Conservation (phyloP, 2,888 invertebrate genomes). For the Aphodius sticticus region DNA sequence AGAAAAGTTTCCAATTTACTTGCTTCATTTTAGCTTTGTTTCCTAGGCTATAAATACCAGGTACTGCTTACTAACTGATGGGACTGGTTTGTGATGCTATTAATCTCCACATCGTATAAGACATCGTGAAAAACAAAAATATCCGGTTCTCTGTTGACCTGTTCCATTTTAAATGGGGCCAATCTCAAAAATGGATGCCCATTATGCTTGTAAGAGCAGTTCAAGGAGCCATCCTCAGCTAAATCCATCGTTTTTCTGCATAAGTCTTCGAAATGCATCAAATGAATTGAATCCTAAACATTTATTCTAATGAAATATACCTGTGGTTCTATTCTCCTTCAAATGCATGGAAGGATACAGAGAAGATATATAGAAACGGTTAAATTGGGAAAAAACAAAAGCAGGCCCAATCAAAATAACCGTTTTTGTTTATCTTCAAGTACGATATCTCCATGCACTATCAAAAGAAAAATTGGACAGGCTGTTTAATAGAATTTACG, state of each 20-base stretch:
- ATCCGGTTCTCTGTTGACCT: conserved; percentile 61
- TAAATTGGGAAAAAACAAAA: no score
- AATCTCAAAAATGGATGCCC: conserved; percentile 50
- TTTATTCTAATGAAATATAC: neutral
- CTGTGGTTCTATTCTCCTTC: neutral
- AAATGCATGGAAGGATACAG: no score
- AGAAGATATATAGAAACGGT: no score
- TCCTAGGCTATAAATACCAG: no score
- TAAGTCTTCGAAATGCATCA: neutral
- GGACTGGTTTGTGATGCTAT: conserved; percentile 49
- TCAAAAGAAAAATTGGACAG: no score
- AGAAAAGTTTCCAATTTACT: no score
- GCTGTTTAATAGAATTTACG: no score
- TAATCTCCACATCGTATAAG: conserved; percentile 64
- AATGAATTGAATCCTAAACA: neutral
- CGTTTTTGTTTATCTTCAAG: no score
- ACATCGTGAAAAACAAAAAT: conserved; percentile 67
- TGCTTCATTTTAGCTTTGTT: no score
- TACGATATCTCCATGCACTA: no score
- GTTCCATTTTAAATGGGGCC: conserved; percentile 64
- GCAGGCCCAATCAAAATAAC: no score
- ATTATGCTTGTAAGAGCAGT: neutral
- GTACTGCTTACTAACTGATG: no score
- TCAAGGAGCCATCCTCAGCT: neutral
- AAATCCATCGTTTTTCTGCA: neutral